Evolutionary conservation across 30 jellyfish, hydroid and myxozoan species (phyloP), one percentile per base, ranked within the genome.

Genomic region (Hydractinia symbiolongicarpus): DNA sequence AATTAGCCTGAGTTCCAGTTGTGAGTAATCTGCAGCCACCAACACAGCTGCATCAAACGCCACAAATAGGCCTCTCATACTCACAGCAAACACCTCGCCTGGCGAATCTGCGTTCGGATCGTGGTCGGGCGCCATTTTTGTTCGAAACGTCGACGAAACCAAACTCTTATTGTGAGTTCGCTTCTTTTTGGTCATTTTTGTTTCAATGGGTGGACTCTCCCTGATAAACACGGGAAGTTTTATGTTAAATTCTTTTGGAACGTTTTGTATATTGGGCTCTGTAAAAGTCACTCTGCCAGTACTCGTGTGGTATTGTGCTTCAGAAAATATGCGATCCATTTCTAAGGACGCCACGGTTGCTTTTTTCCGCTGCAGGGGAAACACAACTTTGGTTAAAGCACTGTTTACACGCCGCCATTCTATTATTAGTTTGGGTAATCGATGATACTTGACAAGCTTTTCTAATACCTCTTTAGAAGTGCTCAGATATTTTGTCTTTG

Each of bases 351-450:
- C 73, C 40, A 78, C 76, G 51, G 40, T 49, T 54, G 11, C 60
- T 71, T 73, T 88, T 61, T 81, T 79, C 7, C 96, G 88, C 62
- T 81, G 96, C 81, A 93, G 79, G 50, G 98, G 98, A 67, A 75
- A 79, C n/a, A 93, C 90, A 64, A 87, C 90, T 64, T 89, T 83
- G 4, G 92, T 67, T 16, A 93, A 80, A 15, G 98, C 88, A 62
- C 81, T 79, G 77, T 93, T 84, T 71, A 93, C 84, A 66, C 84
- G 88, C 70, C 98, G 86, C 98, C 98, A 93, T 84, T 93, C 98
- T 7, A 93, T 40, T 19, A 93, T 87, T 40, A 87, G 54, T 68
- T 54, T 55, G 30, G 98, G 98, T 50, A 93, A 81, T 5, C 93
- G 93, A 73, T 93, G 98, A 10, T 81, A 67, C 57, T 77, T 73